phyloP scores from a whole-genome alignment of 2,113 vertebrate species.

The Tringa solitaria region DNA sequence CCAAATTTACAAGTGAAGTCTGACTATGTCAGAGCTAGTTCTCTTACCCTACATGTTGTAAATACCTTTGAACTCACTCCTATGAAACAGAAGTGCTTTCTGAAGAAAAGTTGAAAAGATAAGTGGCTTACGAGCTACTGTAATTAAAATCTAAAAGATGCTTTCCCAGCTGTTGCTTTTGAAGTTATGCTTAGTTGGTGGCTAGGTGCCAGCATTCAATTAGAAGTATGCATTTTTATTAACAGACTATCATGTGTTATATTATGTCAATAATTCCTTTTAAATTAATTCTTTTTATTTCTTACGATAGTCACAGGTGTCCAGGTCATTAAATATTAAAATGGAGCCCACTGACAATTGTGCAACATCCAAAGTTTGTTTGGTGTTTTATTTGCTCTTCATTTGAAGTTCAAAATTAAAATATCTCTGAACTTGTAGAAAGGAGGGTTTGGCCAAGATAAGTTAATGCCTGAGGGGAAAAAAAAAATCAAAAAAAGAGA shows the following conservation, averaged over 20 bases:
- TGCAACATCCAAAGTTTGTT: conserved; percentile 18
- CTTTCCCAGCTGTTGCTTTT: conserved; percentile 77
- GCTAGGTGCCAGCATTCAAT: conserved; percentile 74
- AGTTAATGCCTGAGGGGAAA: conserved; percentile 15
- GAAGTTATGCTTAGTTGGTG: conserved; percentile 70
- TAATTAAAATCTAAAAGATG: conserved; percentile 77
- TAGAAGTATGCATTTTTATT: conserved; percentile 75
- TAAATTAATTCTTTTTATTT: conserved; percentile 56
- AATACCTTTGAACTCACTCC: conserved; percentile 66
- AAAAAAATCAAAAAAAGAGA: neutral
- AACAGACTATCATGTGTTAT: conserved; percentile 59
- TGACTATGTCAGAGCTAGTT: conserved; percentile 15
- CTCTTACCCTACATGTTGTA: conserved; percentile 11
- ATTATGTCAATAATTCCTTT: conserved; percentile 72
- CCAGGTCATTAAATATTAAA: conserved; percentile 65
- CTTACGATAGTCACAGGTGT: conserved; percentile 25
- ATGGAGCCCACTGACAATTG: conserved; percentile 24
- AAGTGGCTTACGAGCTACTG: conserved; percentile 63
- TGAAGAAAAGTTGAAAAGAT: conserved; percentile 66
- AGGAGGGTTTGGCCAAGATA: conserved; percentile 16
- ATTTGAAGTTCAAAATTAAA: conserved; percentile 56
- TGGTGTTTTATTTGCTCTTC: conserved; percentile 37
- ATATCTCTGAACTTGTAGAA: conserved; percentile 25
- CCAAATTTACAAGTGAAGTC: conserved; percentile 24
- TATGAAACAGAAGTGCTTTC: conserved; percentile 59